Conservation (phyloP, 2,888 invertebrate species). For the Syrista parreyssii region DNA sequence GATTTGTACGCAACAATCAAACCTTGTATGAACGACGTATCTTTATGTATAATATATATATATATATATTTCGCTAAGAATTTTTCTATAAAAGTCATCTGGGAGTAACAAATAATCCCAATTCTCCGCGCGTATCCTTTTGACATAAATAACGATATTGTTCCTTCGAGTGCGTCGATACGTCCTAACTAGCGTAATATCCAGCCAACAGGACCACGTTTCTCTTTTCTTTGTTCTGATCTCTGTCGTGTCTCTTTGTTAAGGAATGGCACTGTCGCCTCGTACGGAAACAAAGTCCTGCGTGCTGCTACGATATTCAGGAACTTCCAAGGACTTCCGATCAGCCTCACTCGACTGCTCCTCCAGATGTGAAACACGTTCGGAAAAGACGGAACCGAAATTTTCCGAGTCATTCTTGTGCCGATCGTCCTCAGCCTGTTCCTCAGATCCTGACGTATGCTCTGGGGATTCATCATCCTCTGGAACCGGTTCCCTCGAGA, state of each 20-base stretch:
- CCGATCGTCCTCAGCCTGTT: neutral
- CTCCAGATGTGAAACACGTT: neutral
- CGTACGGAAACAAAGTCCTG: neutral
- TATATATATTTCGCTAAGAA: neutral
- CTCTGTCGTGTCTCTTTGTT: neutral
- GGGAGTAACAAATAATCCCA: neutral
- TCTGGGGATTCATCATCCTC: neutral
- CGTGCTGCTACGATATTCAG: neutral
- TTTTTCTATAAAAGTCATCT: neutral
- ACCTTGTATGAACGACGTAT: neutral
- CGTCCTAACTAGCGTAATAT: neutral
- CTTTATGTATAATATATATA: neutral
- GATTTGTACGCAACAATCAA: neutral
- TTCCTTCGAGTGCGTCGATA: neutral
- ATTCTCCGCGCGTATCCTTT: neutral
- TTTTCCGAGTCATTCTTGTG: neutral
- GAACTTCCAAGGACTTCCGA: neutral
- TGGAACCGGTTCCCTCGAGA: neutral
- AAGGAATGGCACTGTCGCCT: neutral
- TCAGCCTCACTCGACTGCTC: neutral
- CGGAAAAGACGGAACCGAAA: neutral
- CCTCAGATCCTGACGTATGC: neutral
- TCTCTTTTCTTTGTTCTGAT: neutral
- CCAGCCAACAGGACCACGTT: neutral
- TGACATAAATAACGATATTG: constrained; percentile 4